phyloP scores from a whole-genome alignment of 2,888 invertebrate species.

The Philhelius pedissequus region DNA sequence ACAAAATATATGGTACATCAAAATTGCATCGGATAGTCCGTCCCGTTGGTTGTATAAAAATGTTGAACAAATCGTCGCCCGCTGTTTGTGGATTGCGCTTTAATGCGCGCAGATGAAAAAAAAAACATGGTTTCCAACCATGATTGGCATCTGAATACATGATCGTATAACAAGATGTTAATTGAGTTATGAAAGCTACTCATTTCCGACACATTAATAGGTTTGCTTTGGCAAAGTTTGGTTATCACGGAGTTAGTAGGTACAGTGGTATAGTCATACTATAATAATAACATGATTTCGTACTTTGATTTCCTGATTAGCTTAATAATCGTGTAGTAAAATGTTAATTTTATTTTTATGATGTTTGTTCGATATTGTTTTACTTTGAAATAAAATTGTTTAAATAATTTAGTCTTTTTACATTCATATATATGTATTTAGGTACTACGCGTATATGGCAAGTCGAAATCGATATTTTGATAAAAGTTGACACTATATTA shows the following conservation, averaged over 20 bases:
- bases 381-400: neutral
- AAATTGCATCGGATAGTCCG: neutral
- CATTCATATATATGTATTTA: no score
- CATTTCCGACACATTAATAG: slow-evolving; percentile 24
- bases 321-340: neutral
- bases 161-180: slow-evolving; percentile 49
- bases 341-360: neutral
- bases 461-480: no score
- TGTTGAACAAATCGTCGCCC: slow-evolving; percentile 60
- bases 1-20: slow-evolving; percentile 25
- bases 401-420: no score
- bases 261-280: no score
- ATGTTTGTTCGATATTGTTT: neutral
- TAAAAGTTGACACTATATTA: no score
- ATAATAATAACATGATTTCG: neutral
- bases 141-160: slow-evolving; percentile 32
- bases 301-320: neutral
- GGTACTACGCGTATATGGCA: no score
- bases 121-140: slow-evolving; percentile 10
- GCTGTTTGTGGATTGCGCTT: neutral
- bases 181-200: slow-evolving; percentile 41
- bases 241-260: neutral
- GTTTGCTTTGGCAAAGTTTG: neutral
- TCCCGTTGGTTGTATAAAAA: slow-evolving; percentile 32
- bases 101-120: slow-evolving; percentile 18